Base-by-base conservation (phyloP, 2,113 vertebrate species). In the Myiozetetes cayanensis region DNA sequence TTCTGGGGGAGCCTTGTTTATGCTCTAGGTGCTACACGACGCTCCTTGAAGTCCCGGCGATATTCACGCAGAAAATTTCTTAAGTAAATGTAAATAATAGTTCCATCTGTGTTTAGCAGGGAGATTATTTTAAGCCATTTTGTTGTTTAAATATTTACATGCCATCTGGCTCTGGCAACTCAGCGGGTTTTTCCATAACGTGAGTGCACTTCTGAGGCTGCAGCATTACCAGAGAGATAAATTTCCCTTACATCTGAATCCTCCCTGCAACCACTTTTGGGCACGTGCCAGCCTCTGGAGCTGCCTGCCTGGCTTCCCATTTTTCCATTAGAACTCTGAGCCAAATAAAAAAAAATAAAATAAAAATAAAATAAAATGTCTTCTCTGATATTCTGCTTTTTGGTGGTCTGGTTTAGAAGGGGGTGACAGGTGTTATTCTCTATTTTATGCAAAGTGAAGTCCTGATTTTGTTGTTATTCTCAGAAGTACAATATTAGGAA, bases 71-170 rank as follows among this genome's bases (percentile, higher is more conserved):
- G 89, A 62, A 73, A 70, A 85, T 87, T 46, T 46, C 91, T 44
- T 7, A 33, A 95, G 77, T 62, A 53, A 91, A 96, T 35, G 87
- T 87, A 91, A 93, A 94, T 85, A 94, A 89, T 59, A 55, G 24
- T 83, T 90, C 95, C 93, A 91, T 96, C 95, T 97, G 93, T 91
- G 94, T 93, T 95, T 58, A 67, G 87, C 3, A 53, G 78, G 58
- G 19, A 73, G 85, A 89, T 77, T 49, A 91, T 97, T 87, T 70
- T 70, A 55, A 91, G 89, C 77, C 53, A 46, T 94, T 93, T 91
- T 82, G 94, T 95, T 95, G 87, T 87, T 97, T 93, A 91, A 96
- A 96, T 87, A 96, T 95, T 96, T 91, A 76, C 89, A 43, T 87
- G 78, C 94, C 94, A 93, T 89, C 90, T 92, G 96, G 93, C 93